Percentiles rank a stretch among this genome's conserved stretches.
Conservation (phyloP, 2,888 invertebrate genomes). For the Crioceris asparagi region DNA sequence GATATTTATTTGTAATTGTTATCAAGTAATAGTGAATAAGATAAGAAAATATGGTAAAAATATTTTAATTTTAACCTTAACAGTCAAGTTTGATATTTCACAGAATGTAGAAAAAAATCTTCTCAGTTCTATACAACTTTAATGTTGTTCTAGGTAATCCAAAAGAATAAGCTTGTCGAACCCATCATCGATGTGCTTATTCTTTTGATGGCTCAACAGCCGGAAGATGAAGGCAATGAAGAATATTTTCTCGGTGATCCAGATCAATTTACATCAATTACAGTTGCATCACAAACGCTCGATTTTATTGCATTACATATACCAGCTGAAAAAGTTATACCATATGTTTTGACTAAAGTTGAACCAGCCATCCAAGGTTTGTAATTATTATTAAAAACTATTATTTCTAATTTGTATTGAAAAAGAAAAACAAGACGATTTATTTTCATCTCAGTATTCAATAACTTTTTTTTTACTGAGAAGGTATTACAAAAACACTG, state of each 20-base stretch:
- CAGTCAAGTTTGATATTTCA: not conserved
- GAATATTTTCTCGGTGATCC: conserved; percentile 53
- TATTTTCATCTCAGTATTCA: no score
- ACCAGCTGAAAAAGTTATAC: conserved; percentile 65
- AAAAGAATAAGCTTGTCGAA: conserved; percentile 60
- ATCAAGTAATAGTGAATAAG: no score
- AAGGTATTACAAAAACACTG: not conserved
- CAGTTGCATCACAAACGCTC: conserved; percentile 62
- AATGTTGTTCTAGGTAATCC: conserved; percentile 38
- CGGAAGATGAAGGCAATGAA: conserved; percentile 51
- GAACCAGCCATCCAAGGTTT: conserved; percentile 53
- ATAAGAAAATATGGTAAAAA: no score
- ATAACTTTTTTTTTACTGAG: no score
- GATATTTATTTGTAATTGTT: no score
- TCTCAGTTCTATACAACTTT: not conserved
- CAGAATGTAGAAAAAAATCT: not conserved
- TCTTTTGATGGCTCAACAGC: conserved; percentile 53
- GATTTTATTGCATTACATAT: conserved; percentile 63
- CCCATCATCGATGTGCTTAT: conserved; percentile 58
- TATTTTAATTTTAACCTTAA: no score
- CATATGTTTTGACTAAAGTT: conserved; percentile 51
- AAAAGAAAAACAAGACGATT: no score
- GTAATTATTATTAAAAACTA: not conserved
- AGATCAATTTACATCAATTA: conserved; percentile 52
- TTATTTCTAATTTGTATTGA: no score